Evolutionary conservation across 1,140 invertebrate genomes (phyloP).

Genomic region (Amyelois transitella): DNA sequence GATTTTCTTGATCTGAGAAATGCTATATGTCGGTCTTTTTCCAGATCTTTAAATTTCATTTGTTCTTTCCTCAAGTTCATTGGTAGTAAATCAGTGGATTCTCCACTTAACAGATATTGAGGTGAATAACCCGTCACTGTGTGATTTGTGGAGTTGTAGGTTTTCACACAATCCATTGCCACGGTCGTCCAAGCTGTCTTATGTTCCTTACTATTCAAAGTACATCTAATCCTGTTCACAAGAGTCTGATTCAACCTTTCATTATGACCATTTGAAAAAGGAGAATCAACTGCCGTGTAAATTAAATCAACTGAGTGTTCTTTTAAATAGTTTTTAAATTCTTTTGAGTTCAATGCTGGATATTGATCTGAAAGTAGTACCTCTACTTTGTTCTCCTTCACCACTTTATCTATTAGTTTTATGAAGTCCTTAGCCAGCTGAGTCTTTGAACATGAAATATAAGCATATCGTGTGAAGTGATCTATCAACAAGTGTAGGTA

Average conservation of each 20-base stretch:
- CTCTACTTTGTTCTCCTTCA: slow-evolving; percentile 15
- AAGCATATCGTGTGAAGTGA: slow-evolving; percentile 13
- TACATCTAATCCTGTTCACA: background rate
- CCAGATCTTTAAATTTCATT: slow-evolving; percentile 5
- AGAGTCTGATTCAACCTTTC: slow-evolving; percentile 2
- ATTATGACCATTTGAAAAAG: no score
- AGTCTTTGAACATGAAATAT: slow-evolving; percentile 25
- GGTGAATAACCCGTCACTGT: background rate
- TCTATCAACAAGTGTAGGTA: no score
- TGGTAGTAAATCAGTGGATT: background rate
- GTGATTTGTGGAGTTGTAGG: background rate
- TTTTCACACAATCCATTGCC: background rate
- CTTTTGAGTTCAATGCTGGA: slow-evolving; percentile 28
- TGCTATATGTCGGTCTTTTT: slow-evolving; percentile 13
- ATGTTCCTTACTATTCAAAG: background rate
- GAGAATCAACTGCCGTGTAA: no score
- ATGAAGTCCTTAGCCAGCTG: slow-evolving; percentile 25
- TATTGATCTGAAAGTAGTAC: slow-evolving; percentile 29
- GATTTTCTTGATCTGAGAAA: slow-evolving; percentile 13
- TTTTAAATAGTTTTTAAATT: slow-evolving; percentile 19
- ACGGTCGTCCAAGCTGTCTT: background rate
- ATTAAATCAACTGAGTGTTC: no score
- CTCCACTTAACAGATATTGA: background rate
- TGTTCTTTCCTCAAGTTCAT: slow-evolving; percentile 7
- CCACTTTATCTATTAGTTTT: slow-evolving; percentile 19